phyloP scores from a whole-genome alignment of 64 coral and sea anemone genomes.

The Stichodactyla helianthus region DNA sequence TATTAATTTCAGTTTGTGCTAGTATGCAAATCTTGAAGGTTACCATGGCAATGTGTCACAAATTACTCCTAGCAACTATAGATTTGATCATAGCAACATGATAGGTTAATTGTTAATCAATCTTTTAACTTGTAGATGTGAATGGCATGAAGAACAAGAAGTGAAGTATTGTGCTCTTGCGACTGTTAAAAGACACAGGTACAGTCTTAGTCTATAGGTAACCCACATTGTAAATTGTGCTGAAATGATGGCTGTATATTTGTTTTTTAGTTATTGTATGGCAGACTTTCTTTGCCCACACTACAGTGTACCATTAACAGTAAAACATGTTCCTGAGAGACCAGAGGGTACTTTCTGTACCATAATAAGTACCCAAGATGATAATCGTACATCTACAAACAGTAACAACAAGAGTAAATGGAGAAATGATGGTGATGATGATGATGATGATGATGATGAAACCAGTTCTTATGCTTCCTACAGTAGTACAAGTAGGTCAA shows the following conservation, averaged over 20 bases:
- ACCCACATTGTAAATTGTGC: background rate
- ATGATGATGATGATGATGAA: slow-evolving; percentile 8
- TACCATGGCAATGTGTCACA: no score
- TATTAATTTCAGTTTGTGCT: background rate
- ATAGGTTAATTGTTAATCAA: background rate
- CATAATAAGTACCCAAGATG: slow-evolving; percentile 35
- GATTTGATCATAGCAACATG: no score
- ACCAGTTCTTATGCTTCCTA: background rate
- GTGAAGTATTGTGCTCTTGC: slow-evolving; percentile 82
- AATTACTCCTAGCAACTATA: no score
- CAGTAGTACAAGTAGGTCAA: background rate
- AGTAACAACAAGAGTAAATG: background rate
- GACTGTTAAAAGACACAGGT: slow-evolving; percentile 83
- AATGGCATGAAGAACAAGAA: slow-evolving; percentile 89
- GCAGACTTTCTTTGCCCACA: slow-evolving; percentile 87
- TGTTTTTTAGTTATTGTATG: slow-evolving; percentile 82
- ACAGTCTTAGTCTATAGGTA: background rate
- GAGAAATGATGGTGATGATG: background rate
- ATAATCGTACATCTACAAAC: background rate
- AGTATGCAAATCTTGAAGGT: no score
- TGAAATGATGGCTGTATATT: background rate
- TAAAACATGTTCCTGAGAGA: slow-evolving; percentile 87
- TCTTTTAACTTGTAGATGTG: slow-evolving; percentile 39
- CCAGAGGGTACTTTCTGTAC: slow-evolving; percentile 75
- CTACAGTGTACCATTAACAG: slow-evolving; percentile 61